Percentiles rank a stretch among this genome's conserved stretches.
Conservation (phyloP, 2,888 invertebrate species). For the Machimus atricapillus region DNA sequence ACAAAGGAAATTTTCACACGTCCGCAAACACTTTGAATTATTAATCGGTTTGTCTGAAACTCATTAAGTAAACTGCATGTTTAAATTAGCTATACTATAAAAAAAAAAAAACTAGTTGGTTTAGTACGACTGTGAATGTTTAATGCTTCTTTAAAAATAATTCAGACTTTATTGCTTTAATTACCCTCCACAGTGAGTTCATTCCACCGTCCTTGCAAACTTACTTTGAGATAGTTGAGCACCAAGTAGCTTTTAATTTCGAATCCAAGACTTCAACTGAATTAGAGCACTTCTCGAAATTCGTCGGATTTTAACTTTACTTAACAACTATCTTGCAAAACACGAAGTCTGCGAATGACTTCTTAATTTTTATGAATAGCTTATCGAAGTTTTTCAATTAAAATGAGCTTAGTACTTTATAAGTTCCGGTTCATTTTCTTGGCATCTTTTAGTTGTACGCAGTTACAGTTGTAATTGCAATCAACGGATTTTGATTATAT, state of each 20-base stretch:
- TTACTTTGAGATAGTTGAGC: not conserved
- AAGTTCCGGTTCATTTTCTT: not conserved
- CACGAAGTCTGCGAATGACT: not conserved
- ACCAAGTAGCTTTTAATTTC: not conserved
- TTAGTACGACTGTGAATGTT: not conserved
- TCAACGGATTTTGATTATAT: not conserved
- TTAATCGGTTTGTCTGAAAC: not conserved
- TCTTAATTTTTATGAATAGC: not conserved
- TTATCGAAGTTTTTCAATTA: not conserved
- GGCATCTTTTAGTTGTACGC: not conserved
- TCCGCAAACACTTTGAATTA: not conserved
- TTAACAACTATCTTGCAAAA: not conserved
- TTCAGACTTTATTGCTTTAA: not conserved
- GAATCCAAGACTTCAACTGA: not conserved
- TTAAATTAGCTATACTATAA: not conserved
- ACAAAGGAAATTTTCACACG: not conserved
- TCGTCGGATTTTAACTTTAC: not conserved
- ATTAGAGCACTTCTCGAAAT: not conserved
- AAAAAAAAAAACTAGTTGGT: too few species aligned
- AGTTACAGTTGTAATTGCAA: not conserved
- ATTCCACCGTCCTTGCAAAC: not conserved
- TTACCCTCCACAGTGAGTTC: not conserved
- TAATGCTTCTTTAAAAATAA: not conserved
- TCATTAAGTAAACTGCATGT: not conserved
- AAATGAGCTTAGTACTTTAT: not conserved